phyloP scores from a whole-genome alignment of 2,888 invertebrate genomes.

The Slavum lentiscoides region DNA sequence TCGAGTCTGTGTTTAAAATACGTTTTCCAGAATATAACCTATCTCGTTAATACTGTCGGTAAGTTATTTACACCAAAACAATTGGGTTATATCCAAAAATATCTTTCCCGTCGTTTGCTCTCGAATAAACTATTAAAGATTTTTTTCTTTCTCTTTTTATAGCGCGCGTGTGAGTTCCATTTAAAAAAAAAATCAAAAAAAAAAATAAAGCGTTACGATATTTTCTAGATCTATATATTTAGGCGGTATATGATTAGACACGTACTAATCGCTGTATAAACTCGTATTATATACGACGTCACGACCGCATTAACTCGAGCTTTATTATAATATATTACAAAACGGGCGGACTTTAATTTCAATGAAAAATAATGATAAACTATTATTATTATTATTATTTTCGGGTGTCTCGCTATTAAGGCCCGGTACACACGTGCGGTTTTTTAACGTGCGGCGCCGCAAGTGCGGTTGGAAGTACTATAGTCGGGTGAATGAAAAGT shows the following conservation, averaged over 20 bases:
- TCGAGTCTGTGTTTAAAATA: neutral
- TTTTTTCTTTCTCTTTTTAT: neutral
- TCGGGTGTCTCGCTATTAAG: too few species aligned
- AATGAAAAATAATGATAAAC: too few species aligned
- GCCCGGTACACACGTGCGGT: too few species aligned
- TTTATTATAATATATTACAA: neutral
- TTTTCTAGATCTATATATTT: conserved; percentile 42
- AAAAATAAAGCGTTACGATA: neutral
- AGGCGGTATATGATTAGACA: conserved; percentile 44
- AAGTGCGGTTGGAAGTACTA: too few species aligned
- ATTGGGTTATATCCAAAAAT: conserved; percentile 23
- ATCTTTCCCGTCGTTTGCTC: neutral
- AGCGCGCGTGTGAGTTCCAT: neutral
- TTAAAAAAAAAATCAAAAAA: conserved; percentile 6
- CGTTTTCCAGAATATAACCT: neutral
- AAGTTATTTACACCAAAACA: neutral
- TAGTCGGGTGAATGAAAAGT: too few species aligned
- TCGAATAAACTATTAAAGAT: neutral
- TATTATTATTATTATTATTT: too few species aligned
- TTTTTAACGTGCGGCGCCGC: too few species aligned
- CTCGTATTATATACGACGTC: neutral
- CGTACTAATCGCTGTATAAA: neutral
- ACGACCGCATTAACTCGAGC: conserved; percentile 10
- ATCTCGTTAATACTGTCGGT: neutral
- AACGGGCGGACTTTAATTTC: too few species aligned